phyloP scores from a whole-genome alignment of 2,797 vertebrate genomes.

The Gallinago nigripennis region DNA sequence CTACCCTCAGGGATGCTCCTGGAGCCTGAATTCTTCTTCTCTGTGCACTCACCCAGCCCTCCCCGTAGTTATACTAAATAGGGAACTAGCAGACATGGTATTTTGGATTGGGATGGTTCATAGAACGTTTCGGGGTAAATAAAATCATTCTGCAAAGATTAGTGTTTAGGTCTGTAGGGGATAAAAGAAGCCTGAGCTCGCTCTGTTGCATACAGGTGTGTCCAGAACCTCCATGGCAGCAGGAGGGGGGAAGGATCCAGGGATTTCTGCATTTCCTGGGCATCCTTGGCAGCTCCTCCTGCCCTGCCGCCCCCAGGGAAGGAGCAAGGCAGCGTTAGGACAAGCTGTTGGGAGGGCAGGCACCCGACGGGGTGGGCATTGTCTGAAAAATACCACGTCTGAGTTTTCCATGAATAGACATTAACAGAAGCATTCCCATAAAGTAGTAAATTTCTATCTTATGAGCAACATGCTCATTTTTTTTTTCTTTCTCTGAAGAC shows the following conservation, averaged over 20 bases:
- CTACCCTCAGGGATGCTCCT: constrained; percentile 14
- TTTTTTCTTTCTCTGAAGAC: constrained; percentile 24
- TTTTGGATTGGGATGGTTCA: background rate
- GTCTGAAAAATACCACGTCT: background rate
- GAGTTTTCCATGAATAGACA: constrained; percentile 7
- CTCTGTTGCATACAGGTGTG: constrained; percentile 3
- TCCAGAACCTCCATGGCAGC: background rate
- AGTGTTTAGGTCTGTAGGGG: background rate
- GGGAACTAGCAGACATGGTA: background rate
- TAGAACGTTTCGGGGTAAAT: background rate
- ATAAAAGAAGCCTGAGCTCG: background rate
- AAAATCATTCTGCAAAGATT: background rate
- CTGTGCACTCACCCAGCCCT: background rate
- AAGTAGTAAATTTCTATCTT: constrained; percentile 61
- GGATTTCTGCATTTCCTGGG: background rate
- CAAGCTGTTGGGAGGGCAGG: background rate
- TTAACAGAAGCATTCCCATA: constrained; percentile 42
- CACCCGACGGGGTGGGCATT: background rate
- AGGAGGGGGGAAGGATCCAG: background rate
- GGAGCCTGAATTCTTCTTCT: background rate
- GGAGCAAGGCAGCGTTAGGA: constrained; percentile 29
- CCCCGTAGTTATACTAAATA: background rate
- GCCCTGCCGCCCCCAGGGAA: background rate
- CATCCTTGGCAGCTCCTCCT: constrained; percentile 9
- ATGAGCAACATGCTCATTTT: constrained; percentile 21